Percentiles rank a stretch among this genome's conserved stretches.
Conservation (phyloP, 2,113 vertebrate species). For the Hystrix brachyura region DNA sequence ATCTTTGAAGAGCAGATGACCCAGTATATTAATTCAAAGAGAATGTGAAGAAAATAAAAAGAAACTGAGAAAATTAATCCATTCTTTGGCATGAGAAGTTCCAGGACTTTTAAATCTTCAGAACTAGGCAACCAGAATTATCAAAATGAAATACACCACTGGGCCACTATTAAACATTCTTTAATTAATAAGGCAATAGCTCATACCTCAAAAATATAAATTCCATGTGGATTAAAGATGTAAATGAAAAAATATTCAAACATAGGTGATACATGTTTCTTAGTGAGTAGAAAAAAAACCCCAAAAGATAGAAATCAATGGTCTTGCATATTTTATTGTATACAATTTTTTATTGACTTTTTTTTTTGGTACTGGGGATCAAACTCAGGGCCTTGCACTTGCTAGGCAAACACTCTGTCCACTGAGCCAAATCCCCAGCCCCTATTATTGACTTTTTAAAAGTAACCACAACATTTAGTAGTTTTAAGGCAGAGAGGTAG, state of each 20-base stretch:
- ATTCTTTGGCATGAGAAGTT: constrained; percentile 51
- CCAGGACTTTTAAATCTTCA: constrained; percentile 47
- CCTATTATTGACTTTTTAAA: constrained; percentile 22
- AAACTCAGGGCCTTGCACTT: too few relatives aligned
- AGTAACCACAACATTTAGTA: constrained; percentile 29
- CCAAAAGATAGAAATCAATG: constrained; percentile 37
- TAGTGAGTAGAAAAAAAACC: neutral
- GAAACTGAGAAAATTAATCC: constrained; percentile 44
- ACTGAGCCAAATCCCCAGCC: too few relatives aligned
- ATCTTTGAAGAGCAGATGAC: constrained; percentile 19
- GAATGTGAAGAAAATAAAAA: constrained; percentile 26
- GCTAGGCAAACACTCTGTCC: too few relatives aligned
- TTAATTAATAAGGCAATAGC: constrained; percentile 42
- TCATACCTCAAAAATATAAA: constrained; percentile 12
- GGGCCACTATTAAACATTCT: neutral
- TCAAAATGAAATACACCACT: constrained; percentile 55
- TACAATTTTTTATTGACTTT: constrained; percentile 1
- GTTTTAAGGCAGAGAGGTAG: neutral
- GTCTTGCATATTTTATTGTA: neutral
- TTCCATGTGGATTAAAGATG: constrained; percentile 48
- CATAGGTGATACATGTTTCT: constrained; percentile 4
- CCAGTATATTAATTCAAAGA: neutral
- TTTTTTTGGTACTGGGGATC: too few relatives aligned
- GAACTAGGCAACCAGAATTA: constrained; percentile 48
- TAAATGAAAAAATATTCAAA: constrained; percentile 47